Percentiles rank a stretch among this genome's conserved stretches.
These are phyloP conservation scores for Rhabditophanes sp. DNA, from an alignment of 2,888 invertebrate species.

Conservation along the genomic window DNA sequence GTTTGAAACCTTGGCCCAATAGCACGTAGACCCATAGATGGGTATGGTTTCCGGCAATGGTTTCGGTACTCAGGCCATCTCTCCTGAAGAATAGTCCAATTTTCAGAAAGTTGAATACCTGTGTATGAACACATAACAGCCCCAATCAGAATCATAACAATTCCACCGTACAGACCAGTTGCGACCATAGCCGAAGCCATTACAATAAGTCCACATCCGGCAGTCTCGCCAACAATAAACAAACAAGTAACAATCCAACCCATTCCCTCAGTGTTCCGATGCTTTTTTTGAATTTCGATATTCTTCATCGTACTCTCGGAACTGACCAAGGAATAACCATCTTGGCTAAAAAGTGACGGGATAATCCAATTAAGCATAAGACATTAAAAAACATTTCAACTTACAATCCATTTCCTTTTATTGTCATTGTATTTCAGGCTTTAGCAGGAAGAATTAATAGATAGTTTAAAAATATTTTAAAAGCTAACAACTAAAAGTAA, in stretches of 20 bases:
- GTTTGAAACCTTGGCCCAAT: constrained; percentile 25
- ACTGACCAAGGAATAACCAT: constrained; percentile 17
- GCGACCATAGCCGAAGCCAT: constrained; percentile 28
- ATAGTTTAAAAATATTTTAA: too few species aligned
- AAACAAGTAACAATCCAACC: constrained; percentile 16
- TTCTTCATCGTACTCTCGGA: constrained; percentile 18
- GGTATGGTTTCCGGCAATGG: constrained; percentile 37
- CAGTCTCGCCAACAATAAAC: constrained; percentile 28
- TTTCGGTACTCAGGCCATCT: constrained; percentile 31
- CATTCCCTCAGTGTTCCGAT: constrained; percentile 18
- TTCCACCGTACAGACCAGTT: constrained; percentile 22
- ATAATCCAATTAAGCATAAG: too few species aligned
- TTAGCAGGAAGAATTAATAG: too few species aligned
- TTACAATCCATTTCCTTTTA: too few species aligned
- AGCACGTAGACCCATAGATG: constrained; percentile 32
- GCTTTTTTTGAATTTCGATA: constrained; percentile 10
- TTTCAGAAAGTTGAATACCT: constrained; percentile 24
- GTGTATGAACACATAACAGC: constrained; percentile 31
- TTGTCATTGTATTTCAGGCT: too few species aligned
- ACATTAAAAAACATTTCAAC: too few species aligned
- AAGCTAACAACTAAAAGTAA: too few species aligned
- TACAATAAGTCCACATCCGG: constrained; percentile 38
- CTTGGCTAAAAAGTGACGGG: constrained; percentile 13
- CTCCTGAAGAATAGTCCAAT: constrained; percentile 27
- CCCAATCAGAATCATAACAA: constrained; percentile 20